These are phyloP conservation scores for Gopherus flavomarginatus DNA, from an alignment of 2,113 vertebrate species.

Conservation along the genomic window DNA sequence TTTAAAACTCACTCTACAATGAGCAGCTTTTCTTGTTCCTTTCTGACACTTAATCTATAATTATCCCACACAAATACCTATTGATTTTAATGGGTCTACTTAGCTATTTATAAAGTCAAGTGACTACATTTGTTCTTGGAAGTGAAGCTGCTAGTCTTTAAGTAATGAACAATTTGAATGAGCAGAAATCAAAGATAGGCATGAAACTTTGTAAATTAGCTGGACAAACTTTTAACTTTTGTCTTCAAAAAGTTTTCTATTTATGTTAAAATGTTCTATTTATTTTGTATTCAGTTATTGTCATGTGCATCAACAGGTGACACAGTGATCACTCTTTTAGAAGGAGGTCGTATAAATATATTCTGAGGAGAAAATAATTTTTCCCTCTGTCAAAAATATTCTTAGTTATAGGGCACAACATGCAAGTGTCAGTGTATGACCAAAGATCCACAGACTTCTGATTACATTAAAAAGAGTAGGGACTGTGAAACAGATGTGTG, in stretches of 20 bases:
- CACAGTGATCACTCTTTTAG: background rate
- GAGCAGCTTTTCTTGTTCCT: background rate
- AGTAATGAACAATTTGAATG: background rate
- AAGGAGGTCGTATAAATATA: background rate
- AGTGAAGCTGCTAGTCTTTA: background rate
- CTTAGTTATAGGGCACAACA: background rate
- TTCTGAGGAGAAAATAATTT: background rate
- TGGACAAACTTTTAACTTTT: background rate
- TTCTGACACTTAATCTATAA: background rate
- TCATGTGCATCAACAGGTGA: background rate
- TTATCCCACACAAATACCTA: background rate
- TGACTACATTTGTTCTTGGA: rapidly evolving
- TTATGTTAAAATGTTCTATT: background rate
- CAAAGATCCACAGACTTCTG: background rate
- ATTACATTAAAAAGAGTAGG: background rate
- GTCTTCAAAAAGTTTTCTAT: background rate
- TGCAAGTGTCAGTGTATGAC: background rate
- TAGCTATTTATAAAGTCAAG: background rate
- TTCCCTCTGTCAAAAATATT: background rate
- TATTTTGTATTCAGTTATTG: background rate
- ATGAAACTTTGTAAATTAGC: background rate
- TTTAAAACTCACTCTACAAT: background rate
- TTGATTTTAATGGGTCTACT: background rate
- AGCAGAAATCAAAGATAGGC: background rate
- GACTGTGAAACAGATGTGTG: background rate